Evolutionary conservation across 2,113 vertebrate genomes (phyloP).

Genomic region (Scomber colias): DNA sequence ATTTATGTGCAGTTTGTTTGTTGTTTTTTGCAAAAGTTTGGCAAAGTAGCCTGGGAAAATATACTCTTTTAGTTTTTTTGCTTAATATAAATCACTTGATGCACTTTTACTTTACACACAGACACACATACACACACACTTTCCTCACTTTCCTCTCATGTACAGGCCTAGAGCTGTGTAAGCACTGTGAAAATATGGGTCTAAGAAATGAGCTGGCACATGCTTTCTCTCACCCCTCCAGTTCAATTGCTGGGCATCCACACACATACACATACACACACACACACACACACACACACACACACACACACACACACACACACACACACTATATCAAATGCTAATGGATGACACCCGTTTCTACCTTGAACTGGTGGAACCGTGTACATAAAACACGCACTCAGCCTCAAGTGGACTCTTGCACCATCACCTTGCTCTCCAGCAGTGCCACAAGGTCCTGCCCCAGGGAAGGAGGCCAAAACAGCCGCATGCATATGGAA

Average conservation of each 20-base stretch:
- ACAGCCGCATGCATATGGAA: slow-evolving; percentile 79
- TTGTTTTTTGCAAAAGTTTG: neutral
- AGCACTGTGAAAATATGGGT: slow-evolving; percentile 25
- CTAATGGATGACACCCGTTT: slow-evolving; percentile 28
- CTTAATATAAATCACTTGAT: neutral
- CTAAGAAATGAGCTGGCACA: slow-evolving; percentile 24
- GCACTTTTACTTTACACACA: slow-evolving; percentile 19
- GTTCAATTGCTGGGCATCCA: neutral
- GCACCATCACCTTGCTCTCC: slow-evolving; percentile 54
- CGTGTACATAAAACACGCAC: slow-evolving; percentile 43
- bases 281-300: neutral
- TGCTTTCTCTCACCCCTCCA: slow-evolving; percentile 19
- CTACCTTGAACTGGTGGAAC: slow-evolving; percentile 23
- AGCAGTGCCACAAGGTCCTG: slow-evolving; percentile 62
- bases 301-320: neutral
- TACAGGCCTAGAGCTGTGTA: slow-evolving; percentile 19
- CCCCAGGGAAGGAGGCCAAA: slow-evolving; percentile 67
- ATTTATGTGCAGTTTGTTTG: neutral
- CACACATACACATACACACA: neutral
- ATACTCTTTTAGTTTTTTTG: neutral
- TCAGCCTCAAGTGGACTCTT: slow-evolving; percentile 64
- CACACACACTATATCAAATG: slow-evolving; percentile 23
- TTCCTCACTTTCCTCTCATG: slow-evolving; percentile 56
- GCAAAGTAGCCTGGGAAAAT: neutral
- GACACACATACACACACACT: slow-evolving; percentile 16